Conservation (phyloP, 2,888 invertebrate genomes). For the Cybosia mesomella region DNA sequence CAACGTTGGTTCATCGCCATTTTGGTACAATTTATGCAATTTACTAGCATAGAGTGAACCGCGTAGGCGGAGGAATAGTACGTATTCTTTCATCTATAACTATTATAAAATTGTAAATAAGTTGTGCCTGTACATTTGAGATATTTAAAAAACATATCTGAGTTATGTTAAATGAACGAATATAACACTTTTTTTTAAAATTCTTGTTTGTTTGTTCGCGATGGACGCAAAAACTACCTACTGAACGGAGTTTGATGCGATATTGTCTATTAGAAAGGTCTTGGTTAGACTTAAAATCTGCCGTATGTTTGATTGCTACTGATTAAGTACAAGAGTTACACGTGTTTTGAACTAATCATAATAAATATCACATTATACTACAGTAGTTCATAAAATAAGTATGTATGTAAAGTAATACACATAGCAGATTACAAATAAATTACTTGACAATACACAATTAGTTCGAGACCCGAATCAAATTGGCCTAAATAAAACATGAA, state of each 20-base stretch:
- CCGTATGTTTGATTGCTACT: too few species aligned
- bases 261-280: too few species aligned
- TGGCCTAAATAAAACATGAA: slow-evolving; percentile 55
- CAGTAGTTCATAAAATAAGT: not conserved
- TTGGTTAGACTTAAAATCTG: too few species aligned
- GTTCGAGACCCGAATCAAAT: slow-evolving; percentile 50
- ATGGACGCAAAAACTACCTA: too few species aligned
- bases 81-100: not conserved
- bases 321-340: too few species aligned
- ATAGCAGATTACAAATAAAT: not conserved
- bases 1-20: slow-evolving; percentile 39
- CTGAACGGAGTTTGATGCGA: too few species aligned
- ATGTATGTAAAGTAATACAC: not conserved
- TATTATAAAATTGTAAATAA: not conserved
- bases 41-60: slow-evolving; percentile 52
- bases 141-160: too few species aligned
- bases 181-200: too few species aligned
- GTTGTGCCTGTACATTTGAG: too few species aligned
- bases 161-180: too few species aligned
- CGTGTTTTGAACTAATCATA: slow-evolving; percentile 2
- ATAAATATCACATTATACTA: not conserved
- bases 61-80: slow-evolving; percentile 42
- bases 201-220: too few species aligned
- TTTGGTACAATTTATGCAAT: slow-evolving; percentile 60
- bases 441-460: slow-evolving; percentile 32